phyloP scores from a whole-genome alignment of 2,888 invertebrate genomes.

The Morpho achilles region DNA sequence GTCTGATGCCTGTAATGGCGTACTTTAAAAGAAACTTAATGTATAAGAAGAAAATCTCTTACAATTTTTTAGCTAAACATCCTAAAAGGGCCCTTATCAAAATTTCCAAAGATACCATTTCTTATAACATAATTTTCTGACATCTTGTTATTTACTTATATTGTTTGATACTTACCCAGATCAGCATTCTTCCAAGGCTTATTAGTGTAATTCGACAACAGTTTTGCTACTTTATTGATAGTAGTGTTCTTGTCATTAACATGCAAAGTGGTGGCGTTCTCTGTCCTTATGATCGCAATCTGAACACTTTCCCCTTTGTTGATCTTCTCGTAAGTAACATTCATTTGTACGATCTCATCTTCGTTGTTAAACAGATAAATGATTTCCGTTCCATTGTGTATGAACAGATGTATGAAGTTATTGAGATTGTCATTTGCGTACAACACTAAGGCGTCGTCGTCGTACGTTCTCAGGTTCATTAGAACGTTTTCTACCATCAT shows the following conservation, averaged over 20 bases:
- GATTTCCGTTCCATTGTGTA: constrained; percentile 88
- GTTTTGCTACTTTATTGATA: constrained; percentile 82
- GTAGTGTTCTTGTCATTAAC: constrained; percentile 89
- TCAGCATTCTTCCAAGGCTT: constrained; percentile 93
- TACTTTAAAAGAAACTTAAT: no score
- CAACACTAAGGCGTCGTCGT: constrained; percentile 87
- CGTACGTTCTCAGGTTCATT: constrained; percentile 94
- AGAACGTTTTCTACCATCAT: constrained; percentile 89
- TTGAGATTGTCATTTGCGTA: constrained; percentile 96
- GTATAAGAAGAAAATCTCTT: no score
- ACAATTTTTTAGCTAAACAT: no score
- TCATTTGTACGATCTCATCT: constrained; percentile 88
- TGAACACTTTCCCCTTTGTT: constrained; percentile 92
- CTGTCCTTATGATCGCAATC: constrained; percentile 88
- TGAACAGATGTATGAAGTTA: constrained; percentile 94
- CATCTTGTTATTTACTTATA: no score
- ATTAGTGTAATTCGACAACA: constrained; percentile 88
- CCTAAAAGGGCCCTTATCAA: no score
- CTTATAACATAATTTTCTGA: neutral
- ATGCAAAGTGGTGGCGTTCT: constrained; percentile 86
- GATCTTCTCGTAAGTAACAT: constrained; percentile 85
- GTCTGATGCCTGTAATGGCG: no score
- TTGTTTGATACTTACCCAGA: constrained; percentile 73
- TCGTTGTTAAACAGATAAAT: constrained; percentile 91
- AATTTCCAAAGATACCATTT: no score